Evolutionary conservation across 2,113 vertebrate species (phyloP), one percentile per base, ranked within the genome.

Genomic region (Ursus arctos): DNA sequence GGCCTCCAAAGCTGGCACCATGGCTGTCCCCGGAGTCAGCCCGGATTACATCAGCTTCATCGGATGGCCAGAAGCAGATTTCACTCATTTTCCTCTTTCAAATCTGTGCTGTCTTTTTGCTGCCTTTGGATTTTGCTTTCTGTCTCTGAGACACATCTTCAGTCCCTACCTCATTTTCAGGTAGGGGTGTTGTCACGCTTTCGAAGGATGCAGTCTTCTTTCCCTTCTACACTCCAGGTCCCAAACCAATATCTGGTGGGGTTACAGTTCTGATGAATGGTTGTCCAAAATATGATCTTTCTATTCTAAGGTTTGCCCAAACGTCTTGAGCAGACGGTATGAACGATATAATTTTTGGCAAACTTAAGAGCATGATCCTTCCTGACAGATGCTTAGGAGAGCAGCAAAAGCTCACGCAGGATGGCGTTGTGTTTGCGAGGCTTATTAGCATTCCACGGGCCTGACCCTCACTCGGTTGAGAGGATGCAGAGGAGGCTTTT

Each of bases 1-100:
- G 98, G 97, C 87, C 89, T 80, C 89, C 33, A 6, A 71, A 2
- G 59, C 95, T 96, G 97, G 97, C 97, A 92, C 71, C 0, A 0
- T 3, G 0, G 2, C 57, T 0, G 7, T 89, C 95, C 96, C 96
- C 26, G 2, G 95, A 83, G 97, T 89, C 59, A 36, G 90, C 26
- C 86, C 5, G 67, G 86, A 89, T 87, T 69, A 55, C 74, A 40
- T 65, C 82, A 69, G 92, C 97, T 67, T 95, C 33, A 57, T 94
- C 77, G 3, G 19, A 93, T 16, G 91, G 96, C 95, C 96, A 69
- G 89, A 51, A 93, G 84, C 88, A 88, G 88, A 84, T 74, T 97
- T 94, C 77, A 43, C 47, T 59, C 71, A 36, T 86, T 81, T 90
- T 28, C n/a, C 61, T 69, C 43, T 80, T 85, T 88, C 53, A 19